phyloP scores from a whole-genome alignment of 2,888 invertebrate species.

The Cepaea hortensis region DNA sequence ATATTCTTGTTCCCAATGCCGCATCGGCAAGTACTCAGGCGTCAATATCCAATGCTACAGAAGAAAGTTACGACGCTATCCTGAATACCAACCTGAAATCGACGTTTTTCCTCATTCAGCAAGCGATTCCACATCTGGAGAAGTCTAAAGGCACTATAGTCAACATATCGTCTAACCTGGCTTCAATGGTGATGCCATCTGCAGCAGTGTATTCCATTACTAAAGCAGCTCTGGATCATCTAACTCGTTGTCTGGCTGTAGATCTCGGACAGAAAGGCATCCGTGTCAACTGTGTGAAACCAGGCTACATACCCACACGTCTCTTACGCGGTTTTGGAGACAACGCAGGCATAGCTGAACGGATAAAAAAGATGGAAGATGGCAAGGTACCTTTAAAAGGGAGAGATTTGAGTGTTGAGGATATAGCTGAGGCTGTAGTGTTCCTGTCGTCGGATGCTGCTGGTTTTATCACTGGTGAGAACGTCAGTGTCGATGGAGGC shows the following conservation, averaged over 20 bases:
- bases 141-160: conserved; percentile 40
- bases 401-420: background rate
- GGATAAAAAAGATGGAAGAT: background rate
- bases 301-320: conserved; percentile 14
- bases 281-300: background rate
- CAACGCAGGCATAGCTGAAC: too few relatives aligned
- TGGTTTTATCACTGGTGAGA: conserved; percentile 23
- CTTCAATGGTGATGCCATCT: background rate
- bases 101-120: conserved; percentile 36
- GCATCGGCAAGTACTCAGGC: background rate
- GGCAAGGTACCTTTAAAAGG: background rate
- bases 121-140: conserved; percentile 40
- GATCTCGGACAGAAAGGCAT: background rate
- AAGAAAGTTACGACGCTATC: conserved; percentile 33
- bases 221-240: conserved; percentile 37
- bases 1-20: conserved; percentile 37
- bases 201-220: conserved; percentile 8
- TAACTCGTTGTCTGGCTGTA: conserved; percentile 34
- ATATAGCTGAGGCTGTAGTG: conserved; percentile 18
- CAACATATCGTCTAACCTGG: conserved; percentile 20
- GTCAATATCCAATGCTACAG: background rate
- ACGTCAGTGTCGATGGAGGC: conserved; percentile 9
- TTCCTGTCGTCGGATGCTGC: conserved; percentile 26
- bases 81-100: conserved; percentile 43
- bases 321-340: background rate